phyloP scores from a whole-genome alignment of 1,140 invertebrate species.

The Hermetia illucens region DNA sequence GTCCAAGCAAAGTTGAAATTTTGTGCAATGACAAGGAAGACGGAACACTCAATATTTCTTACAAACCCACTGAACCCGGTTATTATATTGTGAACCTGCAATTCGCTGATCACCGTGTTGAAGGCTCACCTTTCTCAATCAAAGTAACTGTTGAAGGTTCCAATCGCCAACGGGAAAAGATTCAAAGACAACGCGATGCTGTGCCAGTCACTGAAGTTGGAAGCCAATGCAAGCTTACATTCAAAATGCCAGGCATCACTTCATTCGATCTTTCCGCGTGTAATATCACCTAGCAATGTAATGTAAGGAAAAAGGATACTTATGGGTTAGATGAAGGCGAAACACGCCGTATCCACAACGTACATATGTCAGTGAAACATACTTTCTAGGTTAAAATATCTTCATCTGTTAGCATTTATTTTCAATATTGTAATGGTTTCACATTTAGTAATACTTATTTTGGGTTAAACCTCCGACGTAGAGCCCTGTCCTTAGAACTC shows the following conservation, averaged over 20 bases:
- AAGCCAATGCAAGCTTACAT: conserved; percentile 88
- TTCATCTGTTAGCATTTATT: too few species aligned
- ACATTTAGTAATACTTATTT: too few species aligned
- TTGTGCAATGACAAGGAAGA: conserved; percentile 94
- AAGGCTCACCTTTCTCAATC: conserved; percentile 88
- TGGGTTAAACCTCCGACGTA: too few species aligned
- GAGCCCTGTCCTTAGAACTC: too few species aligned
- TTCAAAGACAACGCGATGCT: conserved; percentile 79
- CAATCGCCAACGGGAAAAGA: conserved; percentile 79
- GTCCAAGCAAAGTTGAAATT: conserved; percentile 94
- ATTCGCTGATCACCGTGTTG: conserved; percentile 95
- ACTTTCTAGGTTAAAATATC: too few species aligned
- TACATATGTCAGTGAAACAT: too few species aligned
- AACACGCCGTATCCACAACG: too few species aligned
- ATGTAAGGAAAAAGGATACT: too few species aligned
- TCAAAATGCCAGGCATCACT: conserved; percentile 91
- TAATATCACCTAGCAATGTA: conserved; percentile 83
- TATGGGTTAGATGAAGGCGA: too few species aligned
- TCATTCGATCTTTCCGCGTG: conserved; percentile 83
- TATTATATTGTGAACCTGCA: conserved; percentile 96
- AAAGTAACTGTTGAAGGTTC: conserved; percentile 77
- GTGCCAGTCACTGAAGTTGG: conserved; percentile 91
- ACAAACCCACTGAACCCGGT: conserved; percentile 93
- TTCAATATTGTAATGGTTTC: too few species aligned
- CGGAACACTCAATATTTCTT: conserved; percentile 85